Evolutionary conservation across 1,140 invertebrate genomes (phyloP).

Genomic region (Drosophila chauvacae): DNA sequence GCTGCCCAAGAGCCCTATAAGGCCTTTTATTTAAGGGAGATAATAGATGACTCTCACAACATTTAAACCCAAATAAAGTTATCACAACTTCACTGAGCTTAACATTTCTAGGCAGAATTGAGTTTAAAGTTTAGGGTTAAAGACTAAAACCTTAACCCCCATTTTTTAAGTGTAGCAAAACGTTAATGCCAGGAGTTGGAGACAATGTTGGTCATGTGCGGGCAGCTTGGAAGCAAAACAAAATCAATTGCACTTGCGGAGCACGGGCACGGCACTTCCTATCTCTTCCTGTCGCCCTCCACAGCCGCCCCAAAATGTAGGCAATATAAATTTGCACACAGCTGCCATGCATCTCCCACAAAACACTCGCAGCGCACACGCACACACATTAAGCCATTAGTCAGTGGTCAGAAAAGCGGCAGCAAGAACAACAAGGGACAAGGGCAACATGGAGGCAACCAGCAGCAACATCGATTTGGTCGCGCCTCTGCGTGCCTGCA

Average conservation of each 20-base stretch:
- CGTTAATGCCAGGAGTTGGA: conserved; percentile 29
- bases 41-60: too few relatives aligned
- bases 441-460: conserved; percentile 28
- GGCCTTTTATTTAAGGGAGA: too few relatives aligned
- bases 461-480: conserved; percentile 41
- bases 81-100: too few relatives aligned
- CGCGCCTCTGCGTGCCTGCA: conserved; percentile 37
- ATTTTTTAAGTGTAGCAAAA: conserved; percentile 19
- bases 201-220: conserved; percentile 51
- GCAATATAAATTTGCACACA: conserved; percentile 79
- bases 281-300: not conserved
- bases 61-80: too few relatives aligned
- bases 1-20: too few relatives aligned
- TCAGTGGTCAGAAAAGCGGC: conserved; percentile 51
- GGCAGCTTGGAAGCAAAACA: conserved; percentile 61
- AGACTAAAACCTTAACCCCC: not conserved
- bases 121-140: too few relatives aligned
- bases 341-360: conserved; percentile 44
- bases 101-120: too few relatives aligned
- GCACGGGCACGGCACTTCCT: not conserved
- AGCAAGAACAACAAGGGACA: conserved; percentile 22
- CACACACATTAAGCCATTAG: conserved; percentile 60
- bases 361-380: conserved; percentile 14
- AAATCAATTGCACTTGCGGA: conserved; percentile 68
- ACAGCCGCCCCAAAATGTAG: conserved; percentile 54